Evolutionary conservation across 1,140 invertebrate genomes (phyloP).

Genomic region (Maconellicoccus hirsutus): DNA sequence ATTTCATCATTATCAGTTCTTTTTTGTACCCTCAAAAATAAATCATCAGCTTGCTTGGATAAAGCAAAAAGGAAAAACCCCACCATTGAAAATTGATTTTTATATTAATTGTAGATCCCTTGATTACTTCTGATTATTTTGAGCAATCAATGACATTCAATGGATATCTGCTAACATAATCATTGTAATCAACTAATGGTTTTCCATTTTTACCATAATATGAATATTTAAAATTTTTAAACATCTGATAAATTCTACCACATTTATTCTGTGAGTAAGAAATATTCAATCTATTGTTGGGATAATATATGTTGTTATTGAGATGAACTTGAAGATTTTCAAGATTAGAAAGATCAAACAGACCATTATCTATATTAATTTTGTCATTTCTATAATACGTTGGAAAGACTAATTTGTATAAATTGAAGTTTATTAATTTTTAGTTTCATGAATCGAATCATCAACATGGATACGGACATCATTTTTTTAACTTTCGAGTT

Average conservation of each 20-base stretch:
- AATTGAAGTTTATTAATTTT: no score
- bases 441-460: no score
- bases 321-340: no score
- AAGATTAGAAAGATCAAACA: no score
- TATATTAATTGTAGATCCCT: conserved; percentile 20
- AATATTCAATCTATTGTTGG: conserved; percentile 23
- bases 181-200: conserved; percentile 21
- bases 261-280: conserved; percentile 20
- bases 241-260: conserved; percentile 22
- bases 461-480: no score
- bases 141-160: conserved; percentile 18
- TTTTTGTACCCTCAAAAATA: conserved; percentile 23
- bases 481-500: no score
- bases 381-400: no score
- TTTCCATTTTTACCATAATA: conserved; percentile 21
- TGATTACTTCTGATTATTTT: conserved; percentile 19
- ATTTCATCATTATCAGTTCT: conserved; percentile 19
- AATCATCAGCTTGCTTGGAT: conserved; percentile 19
- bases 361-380: no score
- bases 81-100: conserved; percentile 19
- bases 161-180: conserved; percentile 18
- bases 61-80: conserved; percentile 23
- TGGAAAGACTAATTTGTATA: no score
- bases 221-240: conserved; percentile 21
- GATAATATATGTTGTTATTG: no score